Evolutionary conservation across 2,888 invertebrate species (phyloP).

Genomic region (Nomada ferruginata): DNA sequence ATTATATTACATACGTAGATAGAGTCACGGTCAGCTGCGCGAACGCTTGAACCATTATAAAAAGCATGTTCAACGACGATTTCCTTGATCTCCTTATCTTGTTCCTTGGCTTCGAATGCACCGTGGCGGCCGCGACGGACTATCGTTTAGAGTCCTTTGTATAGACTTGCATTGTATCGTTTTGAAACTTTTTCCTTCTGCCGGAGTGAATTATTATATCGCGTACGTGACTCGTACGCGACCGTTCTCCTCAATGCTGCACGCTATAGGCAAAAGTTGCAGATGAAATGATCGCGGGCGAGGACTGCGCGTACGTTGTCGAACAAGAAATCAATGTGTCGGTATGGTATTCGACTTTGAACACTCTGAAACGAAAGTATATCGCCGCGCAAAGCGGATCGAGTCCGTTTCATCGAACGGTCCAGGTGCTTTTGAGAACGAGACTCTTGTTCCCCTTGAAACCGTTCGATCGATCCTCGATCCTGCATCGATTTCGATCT

Average conservation of each 20-base stretch:
- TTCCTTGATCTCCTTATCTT: constrained; percentile 13
- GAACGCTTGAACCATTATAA: constrained; percentile 24
- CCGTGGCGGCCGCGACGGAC: constrained; percentile 48
- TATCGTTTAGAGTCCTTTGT: constrained; percentile 74
- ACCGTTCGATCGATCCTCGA: too few species aligned
- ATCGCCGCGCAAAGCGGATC: too few species aligned
- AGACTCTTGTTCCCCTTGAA: too few species aligned
- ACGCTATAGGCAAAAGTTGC: neutral
- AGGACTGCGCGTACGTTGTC: neutral
- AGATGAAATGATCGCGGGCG: constrained; percentile 4
- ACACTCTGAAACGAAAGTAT: too few species aligned
- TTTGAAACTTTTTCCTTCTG: constrained; percentile 44
- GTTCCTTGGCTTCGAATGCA: constrained; percentile 31
- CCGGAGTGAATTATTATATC: constrained; percentile 17
- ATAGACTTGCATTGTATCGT: constrained; percentile 63
- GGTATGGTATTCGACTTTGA: too few species aligned
- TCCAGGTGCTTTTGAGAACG: too few species aligned
- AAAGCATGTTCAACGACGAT: neutral
- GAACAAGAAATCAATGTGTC: too few species aligned
- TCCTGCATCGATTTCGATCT: neutral
- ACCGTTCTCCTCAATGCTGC: neutral
- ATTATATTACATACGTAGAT: constrained; percentile 62
- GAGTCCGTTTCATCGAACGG: too few species aligned
- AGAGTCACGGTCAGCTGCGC: constrained; percentile 70
- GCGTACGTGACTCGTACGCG: neutral